Conservation (phyloP, 1,140 invertebrate genomes). For the Callitettix versicolor region DNA sequence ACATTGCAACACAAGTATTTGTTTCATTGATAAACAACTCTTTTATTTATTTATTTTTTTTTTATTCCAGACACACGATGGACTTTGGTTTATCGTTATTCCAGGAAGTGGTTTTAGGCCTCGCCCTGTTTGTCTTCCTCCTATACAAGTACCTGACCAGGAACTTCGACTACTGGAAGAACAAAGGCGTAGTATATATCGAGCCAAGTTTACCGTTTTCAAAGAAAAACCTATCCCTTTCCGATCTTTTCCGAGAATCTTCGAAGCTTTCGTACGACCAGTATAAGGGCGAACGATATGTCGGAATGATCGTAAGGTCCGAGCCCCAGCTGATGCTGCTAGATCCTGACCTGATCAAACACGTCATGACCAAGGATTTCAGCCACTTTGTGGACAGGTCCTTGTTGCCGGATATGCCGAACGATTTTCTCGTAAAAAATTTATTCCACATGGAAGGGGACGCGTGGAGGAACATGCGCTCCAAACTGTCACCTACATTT, state of each 20-base stretch:
- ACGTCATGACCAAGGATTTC: slow-evolving; percentile 43
- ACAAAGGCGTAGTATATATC: slow-evolving; percentile 7
- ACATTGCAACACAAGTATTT: too few species aligned
- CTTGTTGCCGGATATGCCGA: slow-evolving; percentile 33
- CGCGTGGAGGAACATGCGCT: slow-evolving; percentile 44
- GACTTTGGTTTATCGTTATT: too few species aligned
- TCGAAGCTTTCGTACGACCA: neutral
- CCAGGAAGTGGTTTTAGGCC: too few species aligned
- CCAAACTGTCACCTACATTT: slow-evolving; percentile 47
- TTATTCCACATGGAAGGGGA: slow-evolving; percentile 38
- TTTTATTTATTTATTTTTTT: too few species aligned
- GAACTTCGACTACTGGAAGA: slow-evolving; percentile 18
- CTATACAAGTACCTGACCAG: slow-evolving; percentile 1
- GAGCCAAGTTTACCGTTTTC: slow-evolving; percentile 22
- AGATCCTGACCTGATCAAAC: slow-evolving; percentile 35
- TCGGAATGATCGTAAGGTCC: neutral
- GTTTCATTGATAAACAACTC: too few species aligned
- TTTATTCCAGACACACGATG: too few species aligned
- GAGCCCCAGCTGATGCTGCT: neutral
- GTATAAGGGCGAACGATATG: neutral
- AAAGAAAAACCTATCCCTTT: neutral
- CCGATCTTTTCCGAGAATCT: neutral
- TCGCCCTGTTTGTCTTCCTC: too few species aligned
- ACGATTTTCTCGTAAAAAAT: slow-evolving; percentile 39
- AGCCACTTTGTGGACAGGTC: slow-evolving; percentile 39